phyloP scores from a whole-genome alignment of 2,888 invertebrate species.

The Sialis fuliginosa region DNA sequence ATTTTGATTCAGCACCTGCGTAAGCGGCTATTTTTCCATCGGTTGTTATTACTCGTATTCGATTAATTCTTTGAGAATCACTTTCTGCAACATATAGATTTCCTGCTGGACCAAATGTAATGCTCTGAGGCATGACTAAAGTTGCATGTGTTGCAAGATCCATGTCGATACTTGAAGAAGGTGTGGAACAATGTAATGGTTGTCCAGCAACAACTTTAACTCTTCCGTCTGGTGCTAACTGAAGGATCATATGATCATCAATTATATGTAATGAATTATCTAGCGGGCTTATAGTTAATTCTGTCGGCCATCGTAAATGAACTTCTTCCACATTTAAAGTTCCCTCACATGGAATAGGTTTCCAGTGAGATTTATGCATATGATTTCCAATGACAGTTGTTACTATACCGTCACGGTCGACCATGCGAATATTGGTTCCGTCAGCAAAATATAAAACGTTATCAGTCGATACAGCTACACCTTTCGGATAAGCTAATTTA shows the following conservation, averaged over 20 bases:
- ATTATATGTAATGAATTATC: slow-evolving; percentile 91
- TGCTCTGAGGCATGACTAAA: slow-evolving; percentile 83
- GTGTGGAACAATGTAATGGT: slow-evolving; percentile 80
- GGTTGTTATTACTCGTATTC: slow-evolving; percentile 77
- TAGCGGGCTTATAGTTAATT: slow-evolving; percentile 81
- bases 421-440: slow-evolving; percentile 82
- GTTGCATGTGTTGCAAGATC: slow-evolving; percentile 84
- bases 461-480: slow-evolving; percentile 83
- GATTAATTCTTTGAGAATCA: slow-evolving; percentile 85
- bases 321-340: slow-evolving; percentile 85
- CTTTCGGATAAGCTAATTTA: slow-evolving; percentile 89
- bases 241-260: slow-evolving; percentile 88
- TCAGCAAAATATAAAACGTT: slow-evolving; percentile 90
- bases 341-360: slow-evolving; percentile 82
- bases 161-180: slow-evolving; percentile 58
- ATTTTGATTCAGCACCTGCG: slow-evolving; percentile 86
- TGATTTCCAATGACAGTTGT: slow-evolving; percentile 84
- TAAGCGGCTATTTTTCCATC: slow-evolving; percentile 88
- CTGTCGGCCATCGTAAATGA: slow-evolving; percentile 90
- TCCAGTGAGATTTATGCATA: slow-evolving; percentile 87
- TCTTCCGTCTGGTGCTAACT: slow-evolving; percentile 77
- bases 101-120: slow-evolving; percentile 84
- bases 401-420: slow-evolving; percentile 80
- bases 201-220: slow-evolving; percentile 87
- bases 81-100: slow-evolving; percentile 90